These are phyloP conservation scores for Ramphastos sulfuratus DNA, from an alignment of 2,113 vertebrate genomes.

Conservation along the genomic window DNA sequence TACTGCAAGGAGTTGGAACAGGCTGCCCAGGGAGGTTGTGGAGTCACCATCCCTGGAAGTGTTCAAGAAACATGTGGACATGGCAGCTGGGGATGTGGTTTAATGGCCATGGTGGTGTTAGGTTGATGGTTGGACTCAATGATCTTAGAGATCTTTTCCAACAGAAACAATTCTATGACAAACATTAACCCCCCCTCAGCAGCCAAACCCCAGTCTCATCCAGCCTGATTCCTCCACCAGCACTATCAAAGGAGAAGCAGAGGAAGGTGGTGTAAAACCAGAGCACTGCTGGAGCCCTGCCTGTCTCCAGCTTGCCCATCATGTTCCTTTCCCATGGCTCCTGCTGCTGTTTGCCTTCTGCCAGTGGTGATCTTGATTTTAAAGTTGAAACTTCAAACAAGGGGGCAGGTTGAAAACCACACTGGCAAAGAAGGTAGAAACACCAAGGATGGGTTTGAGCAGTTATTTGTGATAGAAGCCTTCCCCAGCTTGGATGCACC, in stretches of 20 bases:
- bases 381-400: not conserved
- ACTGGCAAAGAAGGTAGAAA: not conserved
- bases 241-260: not conserved
- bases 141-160: too few species aligned
- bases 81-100: too few species aligned
- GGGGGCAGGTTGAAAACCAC: not conserved
- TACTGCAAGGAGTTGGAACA: too few species aligned
- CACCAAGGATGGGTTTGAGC: not conserved
- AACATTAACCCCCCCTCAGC: not conserved
- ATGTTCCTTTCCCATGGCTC: not conserved
- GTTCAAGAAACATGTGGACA: too few species aligned
- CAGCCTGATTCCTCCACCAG: not conserved
- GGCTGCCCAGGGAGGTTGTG: too few species aligned
- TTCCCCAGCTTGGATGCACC: not conserved
- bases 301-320: not conserved
- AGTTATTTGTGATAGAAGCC: not conserved
- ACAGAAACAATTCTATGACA: too few species aligned
- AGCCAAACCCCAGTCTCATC: not conserved
- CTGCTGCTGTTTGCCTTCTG: not conserved
- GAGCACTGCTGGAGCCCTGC: not conserved
- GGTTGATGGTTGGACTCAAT: too few species aligned
- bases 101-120: too few species aligned
- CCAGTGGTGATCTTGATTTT: rapidly evolving
- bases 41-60: too few species aligned
- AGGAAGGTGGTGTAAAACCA: not conserved